A percentile compares a stretch with the other conserved stretches of the same genome.
These are phyloP conservation scores for Chelmon rostratus DNA, from an alignment of 2,797 vertebrate species.

Conservation along the genomic window DNA sequence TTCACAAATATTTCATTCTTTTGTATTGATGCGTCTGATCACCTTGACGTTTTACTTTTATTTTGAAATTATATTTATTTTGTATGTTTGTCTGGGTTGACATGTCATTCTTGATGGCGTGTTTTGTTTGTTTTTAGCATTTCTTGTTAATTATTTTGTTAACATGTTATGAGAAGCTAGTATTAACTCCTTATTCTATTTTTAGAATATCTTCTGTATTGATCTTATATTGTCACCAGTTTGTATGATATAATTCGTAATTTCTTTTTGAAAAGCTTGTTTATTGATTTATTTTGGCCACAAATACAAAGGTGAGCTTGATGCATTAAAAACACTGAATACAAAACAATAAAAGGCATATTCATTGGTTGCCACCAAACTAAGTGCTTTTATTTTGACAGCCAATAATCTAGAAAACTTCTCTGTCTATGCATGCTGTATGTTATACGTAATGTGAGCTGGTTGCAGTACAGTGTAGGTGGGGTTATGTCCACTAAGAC, in stretches of 20 bases:
- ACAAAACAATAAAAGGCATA: background rate
- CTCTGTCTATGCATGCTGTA: background rate
- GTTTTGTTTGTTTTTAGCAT: too few species aligned
- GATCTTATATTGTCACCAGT: background rate
- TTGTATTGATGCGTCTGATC: background rate
- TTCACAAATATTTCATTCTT: background rate
- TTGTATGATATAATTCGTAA: background rate
- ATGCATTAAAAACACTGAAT: background rate
- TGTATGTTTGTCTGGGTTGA: too few species aligned
- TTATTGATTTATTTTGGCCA: background rate
- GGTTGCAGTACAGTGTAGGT: constrained; percentile 46
- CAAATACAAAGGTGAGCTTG: background rate
- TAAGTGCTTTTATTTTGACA: background rate
- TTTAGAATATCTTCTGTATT: too few species aligned
- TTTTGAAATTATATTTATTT: too few species aligned
- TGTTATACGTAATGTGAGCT: constrained; percentile 37
- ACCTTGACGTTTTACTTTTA: too few species aligned
- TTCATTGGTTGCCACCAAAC: background rate
- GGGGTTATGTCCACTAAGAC: constrained; percentile 53
- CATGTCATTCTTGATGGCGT: too few species aligned
- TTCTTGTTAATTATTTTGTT: background rate
- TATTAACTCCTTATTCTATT: background rate
- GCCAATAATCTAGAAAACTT: background rate
- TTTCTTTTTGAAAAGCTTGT: background rate
- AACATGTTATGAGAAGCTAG: background rate